Base-by-base conservation (phyloP, 2,113 vertebrate species). In the Reinhardtius hippoglossoides region DNA sequence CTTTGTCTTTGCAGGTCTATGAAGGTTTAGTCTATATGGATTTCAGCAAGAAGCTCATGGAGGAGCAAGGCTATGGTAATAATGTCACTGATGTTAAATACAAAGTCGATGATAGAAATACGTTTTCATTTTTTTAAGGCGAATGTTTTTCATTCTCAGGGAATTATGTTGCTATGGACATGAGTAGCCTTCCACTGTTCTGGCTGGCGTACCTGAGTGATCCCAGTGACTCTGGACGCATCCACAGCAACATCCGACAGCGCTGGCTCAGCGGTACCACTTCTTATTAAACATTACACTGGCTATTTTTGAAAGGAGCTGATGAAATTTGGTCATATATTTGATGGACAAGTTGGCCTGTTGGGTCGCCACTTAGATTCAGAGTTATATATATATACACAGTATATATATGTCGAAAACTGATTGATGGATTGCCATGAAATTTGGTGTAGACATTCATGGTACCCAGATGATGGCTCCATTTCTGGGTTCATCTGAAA, bases 21-120 rank as follows among this genome's bases (percentile, higher is more conserved):
- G 94, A 96, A 80, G 95, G 95, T 3, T 88, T 96, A 40, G 91
- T 96, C 58, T 96, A 95, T 87, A 96, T 96, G 95, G 95, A 96
- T 81, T 96, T 96, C 82, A 94, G 88, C 83, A 94, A 93, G 80
- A 59, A 87, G 52, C 84, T 95, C 15, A 95, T 96, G 95, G 94
- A 95, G 9, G 88, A 95, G 60, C 90, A 89, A 54, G 94, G 94
- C 78, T 92, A 92, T 48, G 95, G 95, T 96, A 94, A 64, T 64
- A 52, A 50, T 40, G 54, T 14, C 40, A 1, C 21, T 67, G 15
- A 60, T 23, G 37, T 6, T n/a, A 3, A 5, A 16, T 21, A 35
- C 26, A 44, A 4, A 2, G 3, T 1, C 15, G 0, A 42, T 48
- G 5, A 9, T 35, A 2, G 7, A 26, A 31, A 27, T 20, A n/a